phyloP scores from a whole-genome alignment of 2,113 vertebrate species.

The Columba livia region DNA sequence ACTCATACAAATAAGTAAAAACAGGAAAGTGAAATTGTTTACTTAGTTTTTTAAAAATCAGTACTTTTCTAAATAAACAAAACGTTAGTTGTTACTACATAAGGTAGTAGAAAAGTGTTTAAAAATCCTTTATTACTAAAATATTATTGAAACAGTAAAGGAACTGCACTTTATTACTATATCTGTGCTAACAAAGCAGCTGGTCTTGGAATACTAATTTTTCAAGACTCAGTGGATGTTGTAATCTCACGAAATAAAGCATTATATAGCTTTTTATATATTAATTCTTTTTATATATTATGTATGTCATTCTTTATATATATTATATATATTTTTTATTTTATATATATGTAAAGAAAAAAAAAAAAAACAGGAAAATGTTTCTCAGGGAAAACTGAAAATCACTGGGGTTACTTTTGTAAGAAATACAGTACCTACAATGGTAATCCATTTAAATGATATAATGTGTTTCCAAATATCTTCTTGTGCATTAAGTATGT shows the following conservation, averaged over 20 bases:
- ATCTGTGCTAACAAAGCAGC: neutral
- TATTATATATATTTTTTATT: too few species aligned
- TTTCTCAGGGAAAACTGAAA: neutral
- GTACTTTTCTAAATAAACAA: neutral
- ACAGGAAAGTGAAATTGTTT: neutral
- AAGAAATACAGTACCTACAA: neutral
- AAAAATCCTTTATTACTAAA: neutral
- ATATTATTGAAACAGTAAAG: neutral
- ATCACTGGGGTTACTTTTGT: neutral
- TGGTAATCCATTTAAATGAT: neutral
- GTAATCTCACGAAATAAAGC: neutral
- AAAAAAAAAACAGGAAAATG: accelerated
- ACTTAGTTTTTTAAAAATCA: neutral
- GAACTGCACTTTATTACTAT: neutral
- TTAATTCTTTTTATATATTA: neutral
- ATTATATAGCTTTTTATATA: neutral
- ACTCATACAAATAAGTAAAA: neutral
- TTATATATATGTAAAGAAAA: neutral
- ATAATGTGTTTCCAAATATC: neutral
- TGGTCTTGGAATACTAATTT: neutral
- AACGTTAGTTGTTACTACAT: neutral
- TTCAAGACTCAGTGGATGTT: neutral
- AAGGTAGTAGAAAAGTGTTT: neutral
- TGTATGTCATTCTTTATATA: too few species aligned
- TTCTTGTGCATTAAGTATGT: neutral